Evolutionary conservation across 2,888 invertebrate genomes (phyloP), one percentile per base, ranked within the genome.

Genomic region (Molorchus minor): DNA sequence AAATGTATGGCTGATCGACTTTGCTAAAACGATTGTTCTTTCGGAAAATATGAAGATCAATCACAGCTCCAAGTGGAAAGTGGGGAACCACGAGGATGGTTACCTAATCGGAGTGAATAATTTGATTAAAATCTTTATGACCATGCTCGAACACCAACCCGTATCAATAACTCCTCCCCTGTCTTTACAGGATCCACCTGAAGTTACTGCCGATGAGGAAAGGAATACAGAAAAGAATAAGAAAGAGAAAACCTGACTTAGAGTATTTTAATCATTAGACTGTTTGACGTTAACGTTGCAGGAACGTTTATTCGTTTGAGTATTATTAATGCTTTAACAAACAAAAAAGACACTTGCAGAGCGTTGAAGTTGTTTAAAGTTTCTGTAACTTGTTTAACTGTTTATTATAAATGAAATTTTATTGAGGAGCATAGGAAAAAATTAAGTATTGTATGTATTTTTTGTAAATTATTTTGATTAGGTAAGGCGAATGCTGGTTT

Each of bases 1-100:
- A 20, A 93, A 93, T 62, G 89, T 96, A 10, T 98, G 98, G 98
- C 87, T 98, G 84, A 98, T 98, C 68, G 98, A 98, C 82, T 98
- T 98, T 78, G 97, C 98, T 44, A 98, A 98, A 82, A 96, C 96
- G 0, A 86, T 94, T 41, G 87, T 88, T 10, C 84, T 97, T 30
- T 93, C 95, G 0, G 85, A 87, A 0, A 86, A 89, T 62, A 82
- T 90, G 61, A 83, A 79, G 33, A 92, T 96, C 58, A 87, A 88
- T 73, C 97, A 97, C 80, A 87, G 87, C 62, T 86, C 89, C 16
- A 88, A 88, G 51, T 97, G 97, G 97, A 90, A 89, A 76, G 95
- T 96, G 60, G 96, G 96, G 36, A 97, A 96, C 81, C 96, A 96
- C 77, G 97, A 97, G 83, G 97, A 97, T 77, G 97, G 97, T 62